These are phyloP conservation scores for Diabrotica undecimpunctata DNA, from an alignment of 1,140 invertebrate species.

Conservation along the genomic window DNA sequence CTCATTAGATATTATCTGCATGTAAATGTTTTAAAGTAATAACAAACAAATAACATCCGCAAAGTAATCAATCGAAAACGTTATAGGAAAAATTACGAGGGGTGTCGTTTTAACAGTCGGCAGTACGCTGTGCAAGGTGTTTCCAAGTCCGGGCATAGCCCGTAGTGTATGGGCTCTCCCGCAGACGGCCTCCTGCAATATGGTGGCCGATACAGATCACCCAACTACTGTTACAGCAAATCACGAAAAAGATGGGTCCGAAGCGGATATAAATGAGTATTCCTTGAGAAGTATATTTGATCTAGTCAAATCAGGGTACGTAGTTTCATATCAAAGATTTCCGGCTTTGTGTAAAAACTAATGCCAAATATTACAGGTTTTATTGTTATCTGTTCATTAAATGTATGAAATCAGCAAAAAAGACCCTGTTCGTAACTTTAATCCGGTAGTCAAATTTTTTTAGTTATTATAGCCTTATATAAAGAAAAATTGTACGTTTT, in stretches of 20 bases:
- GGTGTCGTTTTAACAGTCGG: conserved; percentile 8
- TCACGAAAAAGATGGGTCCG: conserved; percentile 50
- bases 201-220: conserved; percentile 63
- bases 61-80: neutral
- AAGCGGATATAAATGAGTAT: conserved; percentile 50
- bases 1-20: too few relatives aligned
- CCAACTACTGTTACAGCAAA: conserved; percentile 48
- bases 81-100: neutral
- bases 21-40: neutral
- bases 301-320: conserved; percentile 61
- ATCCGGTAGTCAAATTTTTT: too few relatives aligned
- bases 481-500: too few relatives aligned
- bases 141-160: conserved; percentile 76
- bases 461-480: too few relatives aligned
- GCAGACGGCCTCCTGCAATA: conserved; percentile 61
- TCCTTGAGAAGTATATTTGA: conserved; percentile 60
- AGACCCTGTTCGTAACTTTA: too few relatives aligned
- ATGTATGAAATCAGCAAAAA: too few relatives aligned
- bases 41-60: neutral
- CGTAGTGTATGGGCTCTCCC: conserved; percentile 80
- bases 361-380: too few relatives aligned
- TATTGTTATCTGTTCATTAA: too few relatives aligned
- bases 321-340: neutral
- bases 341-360: too few relatives aligned
- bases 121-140: conserved; percentile 55